phyloP scores from a whole-genome alignment of 2,113 vertebrate species.

The Sitta europaea region DNA sequence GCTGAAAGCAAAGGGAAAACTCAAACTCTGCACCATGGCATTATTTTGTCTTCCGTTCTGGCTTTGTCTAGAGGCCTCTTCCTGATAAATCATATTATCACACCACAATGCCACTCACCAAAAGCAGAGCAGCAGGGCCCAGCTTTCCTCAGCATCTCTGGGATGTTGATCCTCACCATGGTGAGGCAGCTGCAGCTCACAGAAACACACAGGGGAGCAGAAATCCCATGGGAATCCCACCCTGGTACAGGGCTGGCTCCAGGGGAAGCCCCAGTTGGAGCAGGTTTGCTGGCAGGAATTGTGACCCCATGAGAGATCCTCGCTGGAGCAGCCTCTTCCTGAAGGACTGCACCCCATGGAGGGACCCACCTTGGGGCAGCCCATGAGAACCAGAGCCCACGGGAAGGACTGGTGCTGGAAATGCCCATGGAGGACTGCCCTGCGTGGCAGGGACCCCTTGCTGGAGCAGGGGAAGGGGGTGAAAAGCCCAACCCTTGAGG shows the following conservation, averaged over 20 bases:
- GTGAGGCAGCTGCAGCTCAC: background rate
- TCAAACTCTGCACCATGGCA: background rate
- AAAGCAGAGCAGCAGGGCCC: background rate
- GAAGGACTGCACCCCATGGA: background rate
- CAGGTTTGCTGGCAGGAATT: background rate
- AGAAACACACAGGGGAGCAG: background rate
- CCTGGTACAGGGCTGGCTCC: background rate
- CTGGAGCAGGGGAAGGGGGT: background rate
- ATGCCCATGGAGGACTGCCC: rapidly evolving
- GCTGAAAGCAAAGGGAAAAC: background rate
- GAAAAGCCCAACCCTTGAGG: background rate
- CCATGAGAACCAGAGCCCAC: background rate
- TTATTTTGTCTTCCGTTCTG: background rate
- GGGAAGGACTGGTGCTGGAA: background rate
- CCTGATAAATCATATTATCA: background rate
- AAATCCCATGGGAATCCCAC: background rate
- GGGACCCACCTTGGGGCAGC: rapidly evolving
- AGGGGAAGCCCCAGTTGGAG: background rate
- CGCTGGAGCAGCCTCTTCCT: background rate
- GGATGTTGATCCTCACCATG: background rate
- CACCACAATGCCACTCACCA: background rate
- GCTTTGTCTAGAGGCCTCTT: background rate
- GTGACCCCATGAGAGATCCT: background rate
- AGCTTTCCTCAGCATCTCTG: background rate
- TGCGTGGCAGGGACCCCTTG: background rate